phyloP scores from a whole-genome alignment of 2,797 vertebrate species.

The Poecilia picta region DNA sequence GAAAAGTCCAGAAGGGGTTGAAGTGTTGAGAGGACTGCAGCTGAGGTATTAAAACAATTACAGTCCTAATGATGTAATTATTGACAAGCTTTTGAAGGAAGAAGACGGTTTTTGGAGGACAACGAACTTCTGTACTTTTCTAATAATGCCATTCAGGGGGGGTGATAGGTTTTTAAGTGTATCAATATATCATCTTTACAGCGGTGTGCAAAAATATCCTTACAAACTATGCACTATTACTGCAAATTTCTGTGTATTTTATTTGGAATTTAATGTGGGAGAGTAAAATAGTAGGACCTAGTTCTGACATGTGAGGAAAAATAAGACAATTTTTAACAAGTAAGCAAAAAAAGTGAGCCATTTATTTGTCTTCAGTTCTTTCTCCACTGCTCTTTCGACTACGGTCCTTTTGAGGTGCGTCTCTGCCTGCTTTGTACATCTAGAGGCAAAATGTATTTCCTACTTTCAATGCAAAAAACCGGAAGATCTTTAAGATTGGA shows the following conservation, averaged over 20 bases:
- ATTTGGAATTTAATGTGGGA: neutral
- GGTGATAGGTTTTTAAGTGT: neutral
- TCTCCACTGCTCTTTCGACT: neutral
- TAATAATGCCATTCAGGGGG: neutral
- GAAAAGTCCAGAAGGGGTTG: constrained; percentile 7
- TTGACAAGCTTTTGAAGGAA: neutral
- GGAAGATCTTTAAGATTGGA: neutral
- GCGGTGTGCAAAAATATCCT: neutral
- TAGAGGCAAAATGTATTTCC: neutral
- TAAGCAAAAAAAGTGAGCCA: neutral
- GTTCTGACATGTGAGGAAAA: neutral
- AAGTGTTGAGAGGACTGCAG: neutral
- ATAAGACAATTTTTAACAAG: neutral
- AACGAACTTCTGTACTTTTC: neutral
- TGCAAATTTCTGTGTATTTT: neutral
- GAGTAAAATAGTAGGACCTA: neutral
- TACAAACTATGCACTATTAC: neutral
- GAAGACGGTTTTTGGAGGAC: neutral
- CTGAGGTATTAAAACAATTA: neutral
- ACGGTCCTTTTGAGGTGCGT: neutral
- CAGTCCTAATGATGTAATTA: neutral
- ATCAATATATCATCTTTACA: neutral
- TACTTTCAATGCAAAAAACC: neutral
- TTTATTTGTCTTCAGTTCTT: neutral
- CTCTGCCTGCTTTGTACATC: neutral